Evolutionary conservation across 2,888 invertebrate genomes (phyloP), one percentile per base, ranked within the genome.

Genomic region (Drosophila greeni): DNA sequence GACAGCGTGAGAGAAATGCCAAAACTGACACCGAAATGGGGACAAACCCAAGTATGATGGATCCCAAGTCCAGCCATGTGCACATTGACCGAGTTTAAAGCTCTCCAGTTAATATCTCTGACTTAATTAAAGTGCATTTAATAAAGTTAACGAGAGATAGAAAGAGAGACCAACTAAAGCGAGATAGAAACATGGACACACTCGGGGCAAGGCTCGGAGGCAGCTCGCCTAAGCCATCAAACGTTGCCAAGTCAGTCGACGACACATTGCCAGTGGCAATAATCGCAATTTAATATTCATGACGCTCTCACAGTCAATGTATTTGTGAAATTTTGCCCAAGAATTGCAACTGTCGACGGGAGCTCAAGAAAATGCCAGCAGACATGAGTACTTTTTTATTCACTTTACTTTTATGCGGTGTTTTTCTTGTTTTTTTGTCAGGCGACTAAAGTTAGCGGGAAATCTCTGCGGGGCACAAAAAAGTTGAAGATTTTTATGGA

Each of bases 271-370:
- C 82, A 73, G 72, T 57, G 81, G 81, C 81, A 81, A 81, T 81
- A 84, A 84, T 84, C 75, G 72, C 80, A 84, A 82, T 82, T 84
- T 82, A 84, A 82, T 82, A 82, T 82, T 84, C 84, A 82, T 82
- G 81, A 68, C 75, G 66, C 66, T 75, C 73, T 74, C 74, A 71
- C 72, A 84, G 80, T 75, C 82, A 73, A 82, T 84, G 82, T 83
- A 76, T 82, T 83, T 82, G 65, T 62, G 61, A 23, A 74, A 80
- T 66, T 83, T 72, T 66, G 72, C 59, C 72, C 75, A 70, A 65
- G 49, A 74, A 70, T 65, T 72, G 71, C 76, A 58, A 66, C 61
- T 66, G 60, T 66, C 59, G 51, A 62, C 42, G 61, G 39, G 39
- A 29, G 60, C 56, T 20, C 53, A 61, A 43, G 52, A 55, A 55